These are phyloP conservation scores for Sturmia bella DNA, from an alignment of 2,888 invertebrate genomes.

Conservation along the genomic window DNA sequence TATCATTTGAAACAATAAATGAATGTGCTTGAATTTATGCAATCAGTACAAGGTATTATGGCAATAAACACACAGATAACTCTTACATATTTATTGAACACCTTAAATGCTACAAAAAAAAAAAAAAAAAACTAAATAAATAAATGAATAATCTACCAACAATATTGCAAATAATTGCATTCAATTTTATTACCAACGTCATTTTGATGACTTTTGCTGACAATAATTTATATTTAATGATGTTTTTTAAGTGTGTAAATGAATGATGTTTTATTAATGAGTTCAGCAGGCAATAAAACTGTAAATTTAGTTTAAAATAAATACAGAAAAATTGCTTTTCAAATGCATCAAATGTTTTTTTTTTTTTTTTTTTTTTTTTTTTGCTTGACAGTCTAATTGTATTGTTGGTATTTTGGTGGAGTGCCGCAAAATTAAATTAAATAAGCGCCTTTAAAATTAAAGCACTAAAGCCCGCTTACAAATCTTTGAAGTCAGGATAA, in stretches of 20 bases:
- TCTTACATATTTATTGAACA: slow-evolving; percentile 29
- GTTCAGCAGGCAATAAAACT: slow-evolving; percentile 8
- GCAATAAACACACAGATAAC: slow-evolving; percentile 26
- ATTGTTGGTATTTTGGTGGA: too few relatives aligned
- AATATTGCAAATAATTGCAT: slow-evolving; percentile 2
- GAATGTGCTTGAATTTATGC: slow-evolving; percentile 50
- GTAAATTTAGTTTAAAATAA: not conserved
- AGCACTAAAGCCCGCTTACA: too few relatives aligned
- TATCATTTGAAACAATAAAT: slow-evolving; percentile 54
- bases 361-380: too few relatives aligned
- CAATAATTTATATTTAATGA: slow-evolving; percentile 45
- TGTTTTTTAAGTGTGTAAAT: slow-evolving; percentile 20
- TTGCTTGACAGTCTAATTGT: not conserved
- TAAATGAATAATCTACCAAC: not conserved
- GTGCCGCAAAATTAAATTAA: too few relatives aligned
- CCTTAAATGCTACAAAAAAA: slow-evolving; percentile 31
- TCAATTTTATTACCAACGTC: slow-evolving; percentile 25
- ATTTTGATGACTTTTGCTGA: slow-evolving; percentile 34
- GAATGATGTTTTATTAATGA: slow-evolving; percentile 50
- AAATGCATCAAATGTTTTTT: not conserved
- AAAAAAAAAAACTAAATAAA: slow-evolving; percentile 10
- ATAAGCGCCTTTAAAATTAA: too few relatives aligned
- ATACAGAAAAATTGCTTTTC: not conserved
- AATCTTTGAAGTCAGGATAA: too few relatives aligned
- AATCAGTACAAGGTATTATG: slow-evolving; percentile 55